A percentile compares a stretch with the other conserved stretches of the same genome.
phyloP scores from a whole-genome alignment of 2,888 invertebrate genomes.

The Tetropium fuscum region DNA sequence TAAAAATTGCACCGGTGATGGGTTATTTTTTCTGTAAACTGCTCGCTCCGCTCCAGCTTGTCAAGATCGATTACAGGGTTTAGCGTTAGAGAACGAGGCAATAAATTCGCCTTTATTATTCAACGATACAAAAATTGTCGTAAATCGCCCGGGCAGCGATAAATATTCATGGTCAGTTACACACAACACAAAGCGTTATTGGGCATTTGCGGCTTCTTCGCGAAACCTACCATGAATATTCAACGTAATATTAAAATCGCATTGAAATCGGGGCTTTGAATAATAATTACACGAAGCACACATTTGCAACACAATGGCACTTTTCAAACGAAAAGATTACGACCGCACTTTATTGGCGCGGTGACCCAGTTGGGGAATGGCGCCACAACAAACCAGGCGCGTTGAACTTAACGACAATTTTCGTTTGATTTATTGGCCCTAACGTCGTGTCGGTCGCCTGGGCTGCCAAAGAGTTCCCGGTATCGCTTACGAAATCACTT shows the following conservation, averaged over 20 bases:
- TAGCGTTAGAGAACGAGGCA: neutral
- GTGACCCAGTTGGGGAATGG: conserved; percentile 18
- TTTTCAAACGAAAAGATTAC: conserved; percentile 19
- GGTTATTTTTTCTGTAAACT: too few relatives aligned
- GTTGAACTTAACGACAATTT: conserved; percentile 19
- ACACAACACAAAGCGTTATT: conserved; percentile 15
- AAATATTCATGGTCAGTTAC: conserved; percentile 19
- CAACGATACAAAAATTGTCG: conserved; percentile 2
- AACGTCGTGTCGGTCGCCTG: conserved; percentile 20
- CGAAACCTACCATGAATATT: conserved; percentile 12
- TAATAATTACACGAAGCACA: conserved; percentile 10
- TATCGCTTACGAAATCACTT: conserved; percentile 20
- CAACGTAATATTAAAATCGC: conserved; percentile 9
- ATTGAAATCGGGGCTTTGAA: conserved; percentile 13
- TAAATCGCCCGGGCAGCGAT: conserved; percentile 8
- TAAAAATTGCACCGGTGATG: too few relatives aligned
- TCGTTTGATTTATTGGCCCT: conserved; percentile 13
- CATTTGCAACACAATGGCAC: conserved; percentile 16
- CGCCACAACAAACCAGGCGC: conserved; percentile 13
- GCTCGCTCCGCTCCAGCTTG: too few relatives aligned
- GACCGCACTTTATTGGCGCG: conserved; percentile 14
- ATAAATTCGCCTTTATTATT: conserved; percentile 5
- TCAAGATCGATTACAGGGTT: too few relatives aligned
- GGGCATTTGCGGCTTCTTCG: conserved; percentile 20
- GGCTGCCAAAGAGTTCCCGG: conserved; percentile 9